These are phyloP conservation scores for Mola mola DNA, from an alignment of 2,113 vertebrate genomes.

Conservation along the genomic window DNA sequence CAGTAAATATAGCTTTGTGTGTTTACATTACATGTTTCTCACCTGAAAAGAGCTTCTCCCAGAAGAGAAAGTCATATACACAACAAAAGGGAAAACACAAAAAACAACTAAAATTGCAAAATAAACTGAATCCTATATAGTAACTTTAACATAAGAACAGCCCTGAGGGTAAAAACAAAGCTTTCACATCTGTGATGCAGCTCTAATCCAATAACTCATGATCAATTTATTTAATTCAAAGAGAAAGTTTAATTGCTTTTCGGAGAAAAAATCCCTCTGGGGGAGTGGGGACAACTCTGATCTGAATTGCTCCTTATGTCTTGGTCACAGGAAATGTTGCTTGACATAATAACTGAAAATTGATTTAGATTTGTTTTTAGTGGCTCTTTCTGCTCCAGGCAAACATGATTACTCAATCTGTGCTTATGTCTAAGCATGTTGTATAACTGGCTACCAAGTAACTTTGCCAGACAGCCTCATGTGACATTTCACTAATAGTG, in stretches of 20 bases:
- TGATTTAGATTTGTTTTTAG: slow-evolving; percentile 20
- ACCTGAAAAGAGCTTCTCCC: too few species aligned
- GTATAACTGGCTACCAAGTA: neutral
- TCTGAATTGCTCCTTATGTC: neutral
- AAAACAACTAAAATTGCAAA: neutral
- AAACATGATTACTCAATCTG: neutral
- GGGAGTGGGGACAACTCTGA: neutral
- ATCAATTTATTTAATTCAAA: slow-evolving; percentile 17
- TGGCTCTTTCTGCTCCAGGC: slow-evolving; percentile 3
- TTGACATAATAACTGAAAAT: slow-evolving; percentile 8
- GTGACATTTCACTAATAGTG: neutral
- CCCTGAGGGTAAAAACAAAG: slow-evolving; percentile 22
- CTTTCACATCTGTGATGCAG: slow-evolving; percentile 9
- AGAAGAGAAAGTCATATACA: too few species aligned
- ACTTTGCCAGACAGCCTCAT: neutral
- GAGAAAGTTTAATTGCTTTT: slow-evolving; percentile 1
- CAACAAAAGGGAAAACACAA: neutral
- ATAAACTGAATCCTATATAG: slow-evolving; percentile 11
- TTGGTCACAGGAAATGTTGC: slow-evolving; percentile 10
- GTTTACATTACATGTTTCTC: too few species aligned
- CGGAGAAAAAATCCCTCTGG: neutral
- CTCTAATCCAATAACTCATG: slow-evolving; percentile 40
- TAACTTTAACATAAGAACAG: neutral
- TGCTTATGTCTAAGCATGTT: slow-evolving; percentile 1
- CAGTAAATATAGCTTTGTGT: too few species aligned